Percentiles rank a stretch among this genome's conserved stretches.
Evolutionary conservation across 2,113 vertebrate species (phyloP).

Genomic region (Salvelinus fontinalis): DNA sequence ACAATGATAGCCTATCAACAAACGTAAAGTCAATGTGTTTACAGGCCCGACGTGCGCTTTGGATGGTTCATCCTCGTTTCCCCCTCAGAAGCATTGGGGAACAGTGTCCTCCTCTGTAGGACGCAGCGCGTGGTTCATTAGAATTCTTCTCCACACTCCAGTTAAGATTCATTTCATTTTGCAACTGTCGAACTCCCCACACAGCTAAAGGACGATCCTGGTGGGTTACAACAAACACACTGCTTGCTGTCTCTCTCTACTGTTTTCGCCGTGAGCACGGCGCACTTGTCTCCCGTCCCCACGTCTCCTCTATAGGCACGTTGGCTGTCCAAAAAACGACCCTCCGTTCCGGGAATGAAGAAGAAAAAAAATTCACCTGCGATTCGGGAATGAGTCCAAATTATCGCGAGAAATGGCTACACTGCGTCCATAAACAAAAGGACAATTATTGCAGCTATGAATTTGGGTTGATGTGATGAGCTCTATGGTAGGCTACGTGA

Average conservation of each 20-base stretch:
- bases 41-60: constrained; percentile 24
- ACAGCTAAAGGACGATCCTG: background rate
- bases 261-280: background rate
- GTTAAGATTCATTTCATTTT: constrained; percentile 47
- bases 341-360: background rate
- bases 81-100: constrained; percentile 38
- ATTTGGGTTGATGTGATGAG: background rate
- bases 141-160: constrained; percentile 52
- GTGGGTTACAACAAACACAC: background rate
- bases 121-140: constrained; percentile 54
- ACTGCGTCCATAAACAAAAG: background rate
- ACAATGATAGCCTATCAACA: background rate
- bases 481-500: background rate
- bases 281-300: constrained; percentile 17
- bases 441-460: background rate
- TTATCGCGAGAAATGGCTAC: background rate
- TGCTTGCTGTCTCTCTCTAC: background rate
- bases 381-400: background rate
- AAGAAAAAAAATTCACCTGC: background rate
- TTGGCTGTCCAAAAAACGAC: background rate
- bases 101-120: constrained; percentile 39
- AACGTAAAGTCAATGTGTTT: background rate
- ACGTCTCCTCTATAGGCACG: constrained; percentile 1
- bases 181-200: constrained; percentile 5
- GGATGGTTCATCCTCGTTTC: constrained; percentile 31